Base-by-base conservation (phyloP, 1,140 invertebrate species). In the Rhynchophorus ferrugineus region DNA sequence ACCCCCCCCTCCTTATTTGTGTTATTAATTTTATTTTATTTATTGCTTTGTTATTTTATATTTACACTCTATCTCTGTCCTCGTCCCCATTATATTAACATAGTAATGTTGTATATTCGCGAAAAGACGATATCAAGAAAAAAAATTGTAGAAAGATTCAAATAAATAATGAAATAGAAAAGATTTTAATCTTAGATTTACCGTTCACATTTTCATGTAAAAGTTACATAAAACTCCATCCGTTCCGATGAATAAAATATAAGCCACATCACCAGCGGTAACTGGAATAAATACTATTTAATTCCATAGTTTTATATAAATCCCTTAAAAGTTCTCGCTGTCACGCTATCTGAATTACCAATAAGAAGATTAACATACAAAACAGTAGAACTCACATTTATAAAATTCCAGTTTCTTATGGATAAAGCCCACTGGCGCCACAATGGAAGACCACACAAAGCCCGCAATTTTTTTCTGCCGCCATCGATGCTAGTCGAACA, bases 311-410 rank as follows among this genome's bases (percentile, higher is more conserved):
- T 50, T 50, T 43, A 50, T 21, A 35, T 20, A 50, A 50, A 50
- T 50, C 49, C 49, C 39, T 43, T 21, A 35, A 43, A 50, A 44
- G 39, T 44, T 50, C 39, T 50, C 36, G 19, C 47, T 49, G 47
- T 49, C 49, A 43, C 49, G 49, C 39, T 44, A 50, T 50, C 49
- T 50, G 49, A 50, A 50, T 50, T 50, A 50, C 44, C 39, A 44
- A 50, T 50, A 50, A 50, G 49, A 33, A 37, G 41, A 50, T 50
- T 50, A 44, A 22, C 49, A 50, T 50, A 49, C 18, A 49, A 24
- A 44, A 43, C 24, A 50, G 13, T 42, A 24, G 22, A 36, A 50
- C 21, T 29, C 36, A 44, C 49, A 44, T 50, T 49, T 49, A 41
- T 49, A 49, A 49, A 35, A 49, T 18, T 38, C 38, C 37, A 22